A percentile compares a stretch with the other conserved stretches of the same genome.
Evolutionary conservation across 2,113 vertebrate genomes (phyloP).

Genomic region (Paramisgurnus dabryanus): DNA sequence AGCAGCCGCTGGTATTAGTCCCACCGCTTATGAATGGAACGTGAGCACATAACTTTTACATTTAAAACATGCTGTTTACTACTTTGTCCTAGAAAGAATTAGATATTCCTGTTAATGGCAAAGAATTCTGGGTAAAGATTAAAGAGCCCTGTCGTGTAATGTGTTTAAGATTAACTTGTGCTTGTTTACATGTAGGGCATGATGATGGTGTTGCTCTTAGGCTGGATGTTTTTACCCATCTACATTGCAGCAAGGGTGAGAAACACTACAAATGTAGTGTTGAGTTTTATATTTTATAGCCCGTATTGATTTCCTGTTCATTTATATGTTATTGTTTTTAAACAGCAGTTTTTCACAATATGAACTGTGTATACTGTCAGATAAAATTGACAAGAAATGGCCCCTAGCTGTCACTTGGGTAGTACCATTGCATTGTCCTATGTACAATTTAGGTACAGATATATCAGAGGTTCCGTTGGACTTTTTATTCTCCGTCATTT

Average conservation of each 20-base stretch:
- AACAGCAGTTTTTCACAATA: no score
- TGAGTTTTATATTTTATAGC: background rate
- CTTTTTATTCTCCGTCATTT: no score
- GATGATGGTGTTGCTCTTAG: constrained; percentile 85
- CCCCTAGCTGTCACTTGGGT: no score
- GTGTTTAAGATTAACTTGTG: background rate
- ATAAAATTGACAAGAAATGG: no score
- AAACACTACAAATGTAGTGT: no score
- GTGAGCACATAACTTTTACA: constrained; percentile 68
- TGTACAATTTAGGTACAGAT: no score
- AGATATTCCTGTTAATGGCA: background rate
- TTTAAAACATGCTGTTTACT: background rate
- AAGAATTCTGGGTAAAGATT: background rate
- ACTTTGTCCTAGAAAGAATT: no score
- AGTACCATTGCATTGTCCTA: no score
- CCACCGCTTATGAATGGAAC: constrained; percentile 88
- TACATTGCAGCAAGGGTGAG: constrained; percentile 90
- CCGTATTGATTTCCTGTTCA: no score
- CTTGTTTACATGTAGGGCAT: constrained; percentile 78
- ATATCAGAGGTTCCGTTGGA: no score
- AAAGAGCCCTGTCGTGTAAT: background rate
- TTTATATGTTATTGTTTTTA: no score
- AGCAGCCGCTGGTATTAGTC: constrained; percentile 86
- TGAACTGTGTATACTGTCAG: no score
- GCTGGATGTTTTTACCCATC: constrained; percentile 95